Percentiles rank a stretch among this genome's conserved stretches.
Conservation (phyloP, 2,888 invertebrate species). For the Helleia helle region DNA sequence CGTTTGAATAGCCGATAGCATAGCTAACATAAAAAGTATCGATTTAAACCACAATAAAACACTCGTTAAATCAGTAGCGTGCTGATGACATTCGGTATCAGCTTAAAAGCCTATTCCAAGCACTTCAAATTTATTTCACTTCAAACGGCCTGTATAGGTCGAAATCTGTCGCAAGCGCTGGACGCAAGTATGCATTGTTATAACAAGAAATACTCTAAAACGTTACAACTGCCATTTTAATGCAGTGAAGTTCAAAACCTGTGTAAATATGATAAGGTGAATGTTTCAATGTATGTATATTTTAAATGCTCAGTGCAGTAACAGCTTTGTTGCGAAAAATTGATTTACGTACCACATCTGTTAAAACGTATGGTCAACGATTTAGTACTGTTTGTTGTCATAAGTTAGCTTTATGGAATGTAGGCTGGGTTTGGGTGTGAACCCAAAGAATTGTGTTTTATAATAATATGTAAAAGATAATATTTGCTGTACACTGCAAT, state of each 20-base stretch:
- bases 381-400: constrained; percentile 39
- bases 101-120: no score
- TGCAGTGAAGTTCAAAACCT: constrained; percentile 20
- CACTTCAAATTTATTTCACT: neutral
- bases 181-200: constrained; percentile 65
- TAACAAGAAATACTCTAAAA: constrained; percentile 18
- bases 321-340: constrained; percentile 65
- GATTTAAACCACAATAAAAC: no score
- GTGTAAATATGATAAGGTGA: neutral
- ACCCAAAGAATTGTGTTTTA: constrained; percentile 10
- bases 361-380: constrained; percentile 33
- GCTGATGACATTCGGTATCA: constrained; percentile 2
- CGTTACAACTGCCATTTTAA: constrained; percentile 15
- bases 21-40: no score
- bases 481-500: neutral
- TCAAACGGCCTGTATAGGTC: constrained; percentile 2
- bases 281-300: neutral
- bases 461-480: neutral
- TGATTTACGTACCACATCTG: constrained; percentile 68
- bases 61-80: constrained; percentile 3
- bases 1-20: no score
- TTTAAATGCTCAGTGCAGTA: constrained; percentile 11
- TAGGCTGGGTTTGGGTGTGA: constrained; percentile 26
- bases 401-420: constrained; percentile 31
- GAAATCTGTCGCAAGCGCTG: constrained; percentile 41